These are phyloP conservation scores for Oscheius onirici DNA, from an alignment of 2,888 invertebrate genomes.

Conservation along the genomic window DNA sequence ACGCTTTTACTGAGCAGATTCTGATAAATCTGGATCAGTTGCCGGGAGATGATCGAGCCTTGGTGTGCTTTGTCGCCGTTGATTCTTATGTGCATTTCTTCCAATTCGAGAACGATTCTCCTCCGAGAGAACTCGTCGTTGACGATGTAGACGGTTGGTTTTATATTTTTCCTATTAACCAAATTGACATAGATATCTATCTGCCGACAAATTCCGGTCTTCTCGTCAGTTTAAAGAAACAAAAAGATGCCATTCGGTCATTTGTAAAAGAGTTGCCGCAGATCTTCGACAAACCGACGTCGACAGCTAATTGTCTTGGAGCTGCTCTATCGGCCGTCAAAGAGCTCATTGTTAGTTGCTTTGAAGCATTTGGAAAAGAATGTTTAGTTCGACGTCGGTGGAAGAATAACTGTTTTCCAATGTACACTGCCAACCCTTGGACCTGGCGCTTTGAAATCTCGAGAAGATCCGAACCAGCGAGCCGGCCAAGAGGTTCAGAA, in stretches of 20 bases:
- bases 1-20: slow-evolving; percentile 84
- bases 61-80: slow-evolving; percentile 83
- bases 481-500: slow-evolving; percentile 80
- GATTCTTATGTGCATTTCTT: slow-evolving; percentile 93
- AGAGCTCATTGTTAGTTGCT: slow-evolving; percentile 82
- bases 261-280: slow-evolving; percentile 76
- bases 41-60: slow-evolving; percentile 92
- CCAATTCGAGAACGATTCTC: slow-evolving; percentile 72
- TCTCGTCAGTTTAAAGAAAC: slow-evolving; percentile 88
- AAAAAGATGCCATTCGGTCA: slow-evolving; percentile 76
- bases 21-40: slow-evolving; percentile 84
- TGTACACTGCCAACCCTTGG: slow-evolving; percentile 81
- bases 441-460: slow-evolving; percentile 85
- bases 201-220: slow-evolving; percentile 91
- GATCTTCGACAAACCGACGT: slow-evolving; percentile 77
- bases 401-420: slow-evolving; percentile 93
- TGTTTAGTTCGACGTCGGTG: slow-evolving; percentile 85
- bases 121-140: slow-evolving; percentile 78
- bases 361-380: not conserved
- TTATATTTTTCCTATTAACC: slow-evolving; percentile 2
- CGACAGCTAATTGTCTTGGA: slow-evolving; percentile 86
- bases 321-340: slow-evolving; percentile 90
- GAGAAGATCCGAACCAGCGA: slow-evolving; percentile 89
- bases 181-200: slow-evolving; percentile 83
- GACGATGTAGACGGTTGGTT: slow-evolving; percentile 86